phyloP scores from a whole-genome alignment of 2,113 vertebrate species.

The Lepisosteus oculatus region DNA sequence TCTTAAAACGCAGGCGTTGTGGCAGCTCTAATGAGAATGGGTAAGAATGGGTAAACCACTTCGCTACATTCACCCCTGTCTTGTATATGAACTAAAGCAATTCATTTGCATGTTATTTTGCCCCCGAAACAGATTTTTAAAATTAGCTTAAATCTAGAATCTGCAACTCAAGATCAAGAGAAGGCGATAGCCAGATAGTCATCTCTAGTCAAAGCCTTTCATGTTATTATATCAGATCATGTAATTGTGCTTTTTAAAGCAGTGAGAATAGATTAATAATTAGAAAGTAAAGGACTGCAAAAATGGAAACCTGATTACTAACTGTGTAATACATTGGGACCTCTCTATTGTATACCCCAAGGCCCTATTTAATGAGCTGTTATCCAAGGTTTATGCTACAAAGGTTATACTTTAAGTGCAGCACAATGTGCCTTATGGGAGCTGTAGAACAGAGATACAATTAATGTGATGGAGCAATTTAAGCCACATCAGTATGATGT shows the following conservation, averaged over 20 bases:
- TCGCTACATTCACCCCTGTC: no score
- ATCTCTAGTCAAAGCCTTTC: no score
- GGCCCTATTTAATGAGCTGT: background rate
- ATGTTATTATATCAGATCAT: background rate
- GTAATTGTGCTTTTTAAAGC: slow-evolving; percentile 1
- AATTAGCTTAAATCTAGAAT: no score
- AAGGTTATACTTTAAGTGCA: background rate
- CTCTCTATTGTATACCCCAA: slow-evolving; percentile 2
- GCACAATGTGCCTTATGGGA: background rate
- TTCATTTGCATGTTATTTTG: no score
- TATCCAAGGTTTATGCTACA: background rate
- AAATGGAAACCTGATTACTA: background rate
- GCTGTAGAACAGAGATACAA: background rate
- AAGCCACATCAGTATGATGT: background rate
- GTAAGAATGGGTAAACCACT: no score
- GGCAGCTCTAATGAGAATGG: no score
- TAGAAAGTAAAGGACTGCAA: background rate
- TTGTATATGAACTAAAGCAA: no score
- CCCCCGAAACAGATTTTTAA: no score
- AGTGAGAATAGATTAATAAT: background rate
- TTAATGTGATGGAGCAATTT: background rate
- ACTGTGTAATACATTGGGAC: background rate
- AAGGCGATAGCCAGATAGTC: no score
- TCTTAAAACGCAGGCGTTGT: no score
- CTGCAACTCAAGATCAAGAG: no score